A percentile compares a stretch with the other conserved stretches of the same genome.
Conservation (phyloP, 1,140 invertebrate genomes). For the Trichonephila clavata region DNA sequence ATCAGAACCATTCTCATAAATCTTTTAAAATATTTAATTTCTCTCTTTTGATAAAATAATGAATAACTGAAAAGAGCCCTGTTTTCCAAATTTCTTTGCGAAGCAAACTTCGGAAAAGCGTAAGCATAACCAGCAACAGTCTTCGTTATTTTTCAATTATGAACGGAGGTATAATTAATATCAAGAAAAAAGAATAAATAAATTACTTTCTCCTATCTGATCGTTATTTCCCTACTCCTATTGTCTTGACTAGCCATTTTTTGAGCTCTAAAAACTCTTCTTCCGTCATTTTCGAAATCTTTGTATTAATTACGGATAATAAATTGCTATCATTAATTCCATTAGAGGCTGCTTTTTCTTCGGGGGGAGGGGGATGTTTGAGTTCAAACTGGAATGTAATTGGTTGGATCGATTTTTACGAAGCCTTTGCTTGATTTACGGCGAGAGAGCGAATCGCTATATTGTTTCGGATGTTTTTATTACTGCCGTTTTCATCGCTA, state of each 20-base stretch:
- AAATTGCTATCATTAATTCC: constrained; percentile 68
- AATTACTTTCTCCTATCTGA: constrained; percentile 13
- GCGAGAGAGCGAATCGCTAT: constrained; percentile 23
- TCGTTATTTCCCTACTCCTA: constrained; percentile 30
- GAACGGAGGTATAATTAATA: constrained; percentile 51
- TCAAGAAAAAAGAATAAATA: not conserved
- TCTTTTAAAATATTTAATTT: not conserved
- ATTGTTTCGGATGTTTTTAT: constrained; percentile 67
- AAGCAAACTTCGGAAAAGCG: not conserved
- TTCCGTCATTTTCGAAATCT: constrained; percentile 33
- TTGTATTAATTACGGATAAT: constrained; percentile 69
- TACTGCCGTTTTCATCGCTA: constrained; percentile 49
- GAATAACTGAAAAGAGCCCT: not conserved
- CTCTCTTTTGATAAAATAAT: not conserved
- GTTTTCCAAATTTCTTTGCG: constrained; percentile 3
- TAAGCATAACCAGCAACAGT: not conserved
- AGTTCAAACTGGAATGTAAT: constrained; percentile 43
- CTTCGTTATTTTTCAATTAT: constrained; percentile 53
- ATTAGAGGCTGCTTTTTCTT: not conserved
- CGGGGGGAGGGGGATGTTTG: not conserved
- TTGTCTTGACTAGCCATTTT: constrained; percentile 47
- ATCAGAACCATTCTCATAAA: not conserved
- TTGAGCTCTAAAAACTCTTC: constrained; percentile 21
- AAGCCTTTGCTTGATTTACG: constrained; percentile 17
- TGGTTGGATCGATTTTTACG: constrained; percentile 57